phyloP scores from a whole-genome alignment of 2,113 vertebrate species.

The Apaloderma vittatum region DNA sequence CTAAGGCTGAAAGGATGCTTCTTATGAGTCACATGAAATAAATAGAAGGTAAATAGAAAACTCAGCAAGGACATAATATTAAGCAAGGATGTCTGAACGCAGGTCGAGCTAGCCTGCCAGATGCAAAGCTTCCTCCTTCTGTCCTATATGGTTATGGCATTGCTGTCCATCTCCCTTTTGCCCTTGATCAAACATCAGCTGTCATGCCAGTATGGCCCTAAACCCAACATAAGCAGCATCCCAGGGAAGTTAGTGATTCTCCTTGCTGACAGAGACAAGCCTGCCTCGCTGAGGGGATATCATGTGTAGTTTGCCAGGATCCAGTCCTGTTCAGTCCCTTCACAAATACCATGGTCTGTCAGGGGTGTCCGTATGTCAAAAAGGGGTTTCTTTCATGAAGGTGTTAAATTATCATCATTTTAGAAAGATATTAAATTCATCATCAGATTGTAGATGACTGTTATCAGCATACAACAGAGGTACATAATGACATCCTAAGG shows the following conservation, averaged over 20 bases:
- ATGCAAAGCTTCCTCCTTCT: background rate
- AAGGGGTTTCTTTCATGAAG: background rate
- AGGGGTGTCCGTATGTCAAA: background rate
- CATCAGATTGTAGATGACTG: slow-evolving; percentile 35
- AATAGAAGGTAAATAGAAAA: background rate
- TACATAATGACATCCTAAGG: slow-evolving; percentile 61
- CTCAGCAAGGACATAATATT: background rate
- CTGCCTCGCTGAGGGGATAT: background rate
- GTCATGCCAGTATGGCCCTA: background rate
- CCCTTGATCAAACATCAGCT: background rate
- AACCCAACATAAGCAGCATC: background rate
- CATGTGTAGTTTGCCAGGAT: background rate
- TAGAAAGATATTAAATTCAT: slow-evolving; percentile 31
- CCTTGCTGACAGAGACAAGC: background rate
- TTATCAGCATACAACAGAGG: slow-evolving; percentile 34
- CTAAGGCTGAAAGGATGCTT: background rate
- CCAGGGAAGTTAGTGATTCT: background rate
- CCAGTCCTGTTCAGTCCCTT: background rate
- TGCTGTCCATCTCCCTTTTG: background rate
- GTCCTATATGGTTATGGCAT: background rate
- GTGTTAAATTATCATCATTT: slow-evolving; percentile 19
- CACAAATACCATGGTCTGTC: background rate
- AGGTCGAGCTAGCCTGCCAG: background rate
- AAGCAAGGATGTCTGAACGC: background rate
- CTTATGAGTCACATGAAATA: background rate